Evolutionary conservation across 2,113 vertebrate species (phyloP).

Genomic region (Clarias batrachus): DNA sequence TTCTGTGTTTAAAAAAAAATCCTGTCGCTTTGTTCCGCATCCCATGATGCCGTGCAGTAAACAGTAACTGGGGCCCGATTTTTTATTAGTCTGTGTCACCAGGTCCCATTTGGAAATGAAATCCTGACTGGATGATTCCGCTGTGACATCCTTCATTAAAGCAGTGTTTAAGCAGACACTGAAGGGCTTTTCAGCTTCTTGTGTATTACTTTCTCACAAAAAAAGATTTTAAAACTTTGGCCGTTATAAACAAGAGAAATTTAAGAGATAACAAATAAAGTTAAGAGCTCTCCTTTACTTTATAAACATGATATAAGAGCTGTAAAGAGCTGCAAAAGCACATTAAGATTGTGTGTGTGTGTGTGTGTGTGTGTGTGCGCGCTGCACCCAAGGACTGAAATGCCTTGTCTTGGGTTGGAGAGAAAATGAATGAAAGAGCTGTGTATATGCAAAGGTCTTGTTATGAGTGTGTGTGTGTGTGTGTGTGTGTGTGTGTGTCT

Average conservation of each 20-base stretch:
- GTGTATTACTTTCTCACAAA: not conserved
- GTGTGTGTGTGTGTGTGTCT: slow-evolving; percentile 31
- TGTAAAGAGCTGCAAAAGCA: not conserved
- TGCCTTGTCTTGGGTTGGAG: slow-evolving; percentile 31
- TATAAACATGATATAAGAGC: not conserved
- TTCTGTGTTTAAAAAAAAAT: not conserved
- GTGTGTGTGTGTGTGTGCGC: slow-evolving; percentile 36
- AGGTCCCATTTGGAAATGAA: not conserved
- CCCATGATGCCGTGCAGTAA: not conserved
- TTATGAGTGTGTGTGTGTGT: slow-evolving; percentile 23
- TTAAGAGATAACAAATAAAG: not conserved
- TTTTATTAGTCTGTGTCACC: not conserved
- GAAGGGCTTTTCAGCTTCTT: not conserved
- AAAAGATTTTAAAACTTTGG: not conserved
- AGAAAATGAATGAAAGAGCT: slow-evolving; percentile 25
- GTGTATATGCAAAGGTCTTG: slow-evolving; percentile 6
- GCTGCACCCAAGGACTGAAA: slow-evolving; percentile 24
- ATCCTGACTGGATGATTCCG: not conserved
- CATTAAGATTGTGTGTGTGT: slow-evolving; percentile 13
- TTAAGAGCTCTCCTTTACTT: not conserved
- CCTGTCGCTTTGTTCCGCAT: not conserved
- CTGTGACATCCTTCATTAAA: not conserved
- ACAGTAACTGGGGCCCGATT: not conserved
- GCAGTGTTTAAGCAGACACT: not conserved
- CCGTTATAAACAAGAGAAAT: too few species aligned